Percentiles rank a stretch among this genome's conserved stretches.
Conservation (phyloP, 1,140 invertebrate genomes). For the Saccostrea glomerata region DNA sequence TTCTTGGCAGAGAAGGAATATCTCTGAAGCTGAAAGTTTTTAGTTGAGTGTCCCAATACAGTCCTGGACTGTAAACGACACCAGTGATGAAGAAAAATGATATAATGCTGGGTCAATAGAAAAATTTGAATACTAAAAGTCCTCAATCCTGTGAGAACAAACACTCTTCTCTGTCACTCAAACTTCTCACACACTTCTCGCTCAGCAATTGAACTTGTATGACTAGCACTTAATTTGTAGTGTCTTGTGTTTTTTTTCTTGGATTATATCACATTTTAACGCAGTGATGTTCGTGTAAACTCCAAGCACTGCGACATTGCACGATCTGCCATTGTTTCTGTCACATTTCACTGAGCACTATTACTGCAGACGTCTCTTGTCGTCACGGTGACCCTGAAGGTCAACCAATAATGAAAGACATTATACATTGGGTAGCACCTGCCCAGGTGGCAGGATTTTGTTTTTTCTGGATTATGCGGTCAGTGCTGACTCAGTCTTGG, state of each 20-base stretch:
- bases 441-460: not conserved
- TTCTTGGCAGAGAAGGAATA: not conserved
- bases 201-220: conserved; percentile 21
- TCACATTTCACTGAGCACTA: conserved; percentile 11
- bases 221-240: conserved; percentile 15
- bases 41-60: not conserved
- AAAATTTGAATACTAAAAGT: conserved; percentile 16
- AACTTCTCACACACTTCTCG: not conserved
- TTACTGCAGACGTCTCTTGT: conserved; percentile 1
- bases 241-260: conserved; percentile 18
- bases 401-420: conserved; percentile 33
- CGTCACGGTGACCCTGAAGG: conserved; percentile 2
- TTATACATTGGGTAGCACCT: conserved; percentile 29
- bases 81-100: not conserved
- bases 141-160: not conserved
- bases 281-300: not conserved
- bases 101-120: not conserved
- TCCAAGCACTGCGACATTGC: conserved; percentile 2
- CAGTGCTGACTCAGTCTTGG: not conserved
- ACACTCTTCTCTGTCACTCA: not conserved
- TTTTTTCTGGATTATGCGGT: conserved; percentile 9
- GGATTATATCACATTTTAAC: conserved; percentile 32
- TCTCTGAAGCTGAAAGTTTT: not conserved
- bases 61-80: not conserved
- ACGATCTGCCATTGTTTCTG: conserved; percentile 5